These are phyloP conservation scores for Gymnocheta viridis DNA, from an alignment of 2,888 invertebrate species.

Conservation along the genomic window DNA sequence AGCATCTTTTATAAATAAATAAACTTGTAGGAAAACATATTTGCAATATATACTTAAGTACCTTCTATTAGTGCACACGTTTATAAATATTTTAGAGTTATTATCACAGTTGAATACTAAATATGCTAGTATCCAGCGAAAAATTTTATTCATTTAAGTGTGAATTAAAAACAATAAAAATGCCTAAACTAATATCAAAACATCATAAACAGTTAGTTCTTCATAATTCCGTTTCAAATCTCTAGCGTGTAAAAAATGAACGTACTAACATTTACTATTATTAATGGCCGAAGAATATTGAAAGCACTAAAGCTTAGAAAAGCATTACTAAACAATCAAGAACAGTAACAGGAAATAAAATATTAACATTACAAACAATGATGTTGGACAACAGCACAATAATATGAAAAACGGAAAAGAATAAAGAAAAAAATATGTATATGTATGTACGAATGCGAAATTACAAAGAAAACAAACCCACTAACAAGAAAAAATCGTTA, in stretches of 20 bases:
- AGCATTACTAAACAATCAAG: slow-evolving; percentile 31
- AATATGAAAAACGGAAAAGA: neutral
- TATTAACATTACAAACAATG: slow-evolving; percentile 57
- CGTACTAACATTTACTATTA: neutral
- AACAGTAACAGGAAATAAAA: slow-evolving; percentile 54
- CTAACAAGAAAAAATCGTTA: slow-evolving; percentile 5
- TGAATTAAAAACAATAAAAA: neutral
- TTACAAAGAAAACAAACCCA: too few species aligned
- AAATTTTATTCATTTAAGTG: neutral
- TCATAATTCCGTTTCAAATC: slow-evolving; percentile 45
- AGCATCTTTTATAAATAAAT: too few species aligned
- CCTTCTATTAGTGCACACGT: too few species aligned
- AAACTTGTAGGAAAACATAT: too few species aligned
- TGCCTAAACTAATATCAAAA: too few species aligned
- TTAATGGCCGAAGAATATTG: neutral
- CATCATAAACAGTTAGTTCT: slow-evolving; percentile 20
- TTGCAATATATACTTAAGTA: too few species aligned
- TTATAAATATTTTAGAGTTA: too few species aligned
- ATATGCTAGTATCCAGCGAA: neutral
- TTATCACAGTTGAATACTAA: too few species aligned
- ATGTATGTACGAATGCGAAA: too few species aligned
- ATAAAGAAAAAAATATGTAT: neutral
- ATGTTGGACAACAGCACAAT: neutral
- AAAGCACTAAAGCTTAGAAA: neutral
- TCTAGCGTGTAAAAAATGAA: slow-evolving; percentile 12